Base-by-base conservation (phyloP, 2,888 invertebrate species). In the Dione vanillae region DNA sequence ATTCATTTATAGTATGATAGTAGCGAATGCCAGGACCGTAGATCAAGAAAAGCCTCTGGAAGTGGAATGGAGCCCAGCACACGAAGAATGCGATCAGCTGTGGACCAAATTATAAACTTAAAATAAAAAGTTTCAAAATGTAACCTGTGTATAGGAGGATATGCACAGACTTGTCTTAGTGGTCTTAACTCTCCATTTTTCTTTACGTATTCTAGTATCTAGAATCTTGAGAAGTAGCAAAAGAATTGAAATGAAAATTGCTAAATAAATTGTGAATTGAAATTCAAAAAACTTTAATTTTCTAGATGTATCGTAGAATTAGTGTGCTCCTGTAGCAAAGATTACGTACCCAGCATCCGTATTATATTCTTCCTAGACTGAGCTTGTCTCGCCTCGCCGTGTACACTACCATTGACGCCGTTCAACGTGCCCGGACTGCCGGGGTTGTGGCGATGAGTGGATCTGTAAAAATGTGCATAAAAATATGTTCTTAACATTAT, bases 31-130 rank as follows among this genome's bases (percentile, higher is more conserved):
- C 87, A 74, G 94, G 94, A 40, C 95, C 96, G 85, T 97, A 96
- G 78, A 97, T 94, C 84, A 96, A 97, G 86, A 98, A 95, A 67
- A 99, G 94, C 8, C 99, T 94, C 89, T 99, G 99, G 74, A 97
- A 95, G 92, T 99, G 99, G 92, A 98, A 99, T 40, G 99, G 99
- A 0, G 98, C 97, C 98, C 99, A 99, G 89, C 98, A 98, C 12
- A 98, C 93, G 93, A 98, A 98, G 94, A 99, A 99, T 43, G 97
- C 96, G 9, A 98, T 94, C 67, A 99, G 97, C 99, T 99, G 93
- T 14, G 94, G 93, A 73, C 9, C n/a, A 74, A 73, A 67, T 45
- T 41, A 14, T 10, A 43, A 12, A n/a, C n/a, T n/a, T n/a, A n/a
- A 16, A 16, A 19, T 58, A 27, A 27, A 2, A 27, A 27, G 27